Evolutionary conservation across 2,797 vertebrate genomes (phyloP).

Genomic region (Kryptopterus vitreolus): DNA sequence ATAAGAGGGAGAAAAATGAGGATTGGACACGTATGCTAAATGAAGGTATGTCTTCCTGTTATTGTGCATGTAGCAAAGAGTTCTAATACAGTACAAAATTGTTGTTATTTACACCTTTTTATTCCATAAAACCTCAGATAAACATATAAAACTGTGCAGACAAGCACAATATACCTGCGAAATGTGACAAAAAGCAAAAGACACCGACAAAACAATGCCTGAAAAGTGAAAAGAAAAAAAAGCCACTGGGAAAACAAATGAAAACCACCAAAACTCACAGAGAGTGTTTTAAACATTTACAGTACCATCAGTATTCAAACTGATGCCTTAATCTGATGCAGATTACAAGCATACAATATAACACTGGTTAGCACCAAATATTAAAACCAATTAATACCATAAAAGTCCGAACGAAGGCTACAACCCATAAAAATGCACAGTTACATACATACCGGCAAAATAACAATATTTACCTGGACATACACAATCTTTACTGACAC

Average conservation of each 20-base stretch:
- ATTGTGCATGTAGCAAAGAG: background rate
- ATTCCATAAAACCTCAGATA: background rate
- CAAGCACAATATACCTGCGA: background rate
- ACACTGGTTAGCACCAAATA: slow-evolving; percentile 24
- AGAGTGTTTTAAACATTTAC: slow-evolving; percentile 28
- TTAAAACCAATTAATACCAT: slow-evolving; percentile 11
- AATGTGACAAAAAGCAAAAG: background rate
- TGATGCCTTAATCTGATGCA: slow-evolving; percentile 52
- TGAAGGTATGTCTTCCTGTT: background rate
- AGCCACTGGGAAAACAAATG: background rate
- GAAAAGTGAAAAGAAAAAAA: background rate
- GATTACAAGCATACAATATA: slow-evolving; percentile 47
- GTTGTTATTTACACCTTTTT: background rate
- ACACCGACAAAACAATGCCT: background rate
- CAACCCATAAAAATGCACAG: slow-evolving; percentile 20
- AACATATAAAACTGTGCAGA: background rate
- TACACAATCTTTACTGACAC: background rate
- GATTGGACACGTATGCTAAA: background rate
- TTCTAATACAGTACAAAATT: background rate
- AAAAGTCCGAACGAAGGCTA: background rate
- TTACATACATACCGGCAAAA: background rate
- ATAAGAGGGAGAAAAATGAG: background rate
- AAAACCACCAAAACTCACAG: slow-evolving; percentile 9
- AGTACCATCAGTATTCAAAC: slow-evolving; percentile 4
- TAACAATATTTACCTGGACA: background rate